phyloP scores from a whole-genome alignment of 2,113 vertebrate species.

The Prietella phreatophila region DNA sequence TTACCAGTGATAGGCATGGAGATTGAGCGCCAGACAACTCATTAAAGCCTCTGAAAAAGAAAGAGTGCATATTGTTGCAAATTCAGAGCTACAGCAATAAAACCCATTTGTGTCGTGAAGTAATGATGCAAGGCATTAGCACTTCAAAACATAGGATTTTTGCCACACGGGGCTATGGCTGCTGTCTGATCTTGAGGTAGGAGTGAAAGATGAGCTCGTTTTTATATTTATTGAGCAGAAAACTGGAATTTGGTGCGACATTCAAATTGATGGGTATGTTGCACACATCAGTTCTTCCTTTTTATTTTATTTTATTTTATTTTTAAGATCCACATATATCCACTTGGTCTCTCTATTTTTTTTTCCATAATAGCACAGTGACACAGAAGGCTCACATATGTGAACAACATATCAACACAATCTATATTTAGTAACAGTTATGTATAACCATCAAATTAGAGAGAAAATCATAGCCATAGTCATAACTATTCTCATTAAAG shows the following conservation, averaged over 20 bases:
- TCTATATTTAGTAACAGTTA: constrained; percentile 9
- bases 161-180: constrained; percentile 18
- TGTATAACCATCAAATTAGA: not conserved
- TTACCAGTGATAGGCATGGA: constrained; percentile 23
- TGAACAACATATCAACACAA: not conserved
- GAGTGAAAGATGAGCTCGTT: constrained; percentile 19
- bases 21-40: constrained; percentile 18
- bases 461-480: not conserved
- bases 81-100: constrained; percentile 13
- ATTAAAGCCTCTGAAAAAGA: constrained; percentile 31
- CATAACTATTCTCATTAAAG: constrained; percentile 4
- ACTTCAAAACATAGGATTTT: constrained; percentile 44
- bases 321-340: not conserved
- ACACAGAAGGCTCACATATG: not conserved
- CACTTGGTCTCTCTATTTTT: not conserved
- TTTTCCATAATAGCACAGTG: not conserved
- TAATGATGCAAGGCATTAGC: constrained; percentile 48
- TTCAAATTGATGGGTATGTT: not conserved
- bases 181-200: constrained; percentile 31
- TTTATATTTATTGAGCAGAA: constrained; percentile 22
- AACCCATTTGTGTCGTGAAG: constrained; percentile 38
- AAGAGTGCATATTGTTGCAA: constrained; percentile 33
- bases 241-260: constrained; percentile 15
- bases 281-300: not conserved
- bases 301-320: not conserved